These are phyloP conservation scores for Sinosuthora webbiana DNA, from an alignment of 2,113 vertebrate genomes.

Conservation along the genomic window DNA sequence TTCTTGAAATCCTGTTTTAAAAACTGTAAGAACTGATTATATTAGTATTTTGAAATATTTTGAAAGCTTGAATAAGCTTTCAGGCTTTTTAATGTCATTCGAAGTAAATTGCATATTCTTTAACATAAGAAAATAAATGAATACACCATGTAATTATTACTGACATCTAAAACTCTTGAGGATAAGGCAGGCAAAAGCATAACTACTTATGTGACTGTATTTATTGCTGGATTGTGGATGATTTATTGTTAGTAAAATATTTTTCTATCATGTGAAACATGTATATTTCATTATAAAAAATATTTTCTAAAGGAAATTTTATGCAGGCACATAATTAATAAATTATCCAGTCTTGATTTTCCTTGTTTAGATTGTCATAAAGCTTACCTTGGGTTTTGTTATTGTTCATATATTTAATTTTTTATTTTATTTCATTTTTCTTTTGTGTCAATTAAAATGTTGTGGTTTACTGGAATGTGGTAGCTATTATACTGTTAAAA, in stretches of 20 bases:
- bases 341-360: neutral
- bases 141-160: neutral
- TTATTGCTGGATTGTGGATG: neutral
- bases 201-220: neutral
- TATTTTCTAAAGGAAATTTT: neutral
- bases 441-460: neutral
- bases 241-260: neutral
- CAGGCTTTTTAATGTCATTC: constrained; percentile 1
- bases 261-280: neutral
- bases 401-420: neutral
- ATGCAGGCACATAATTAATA: neutral
- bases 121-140: neutral
- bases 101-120: neutral
- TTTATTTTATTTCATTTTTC: neutral
- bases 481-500: neutral
- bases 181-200: neutral
- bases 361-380: neutral
- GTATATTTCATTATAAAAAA: neutral
- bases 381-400: neutral
- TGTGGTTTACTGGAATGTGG: neutral
- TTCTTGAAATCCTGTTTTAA: neutral
- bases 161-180: neutral
- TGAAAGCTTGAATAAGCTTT: constrained; percentile 30
- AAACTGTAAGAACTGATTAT: neutral
- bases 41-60: constrained; percentile 24